Percentiles rank a stretch among this genome's conserved stretches.
Evolutionary conservation across 2,888 invertebrate species (phyloP).

Genomic region (Crepidodera aurea): DNA sequence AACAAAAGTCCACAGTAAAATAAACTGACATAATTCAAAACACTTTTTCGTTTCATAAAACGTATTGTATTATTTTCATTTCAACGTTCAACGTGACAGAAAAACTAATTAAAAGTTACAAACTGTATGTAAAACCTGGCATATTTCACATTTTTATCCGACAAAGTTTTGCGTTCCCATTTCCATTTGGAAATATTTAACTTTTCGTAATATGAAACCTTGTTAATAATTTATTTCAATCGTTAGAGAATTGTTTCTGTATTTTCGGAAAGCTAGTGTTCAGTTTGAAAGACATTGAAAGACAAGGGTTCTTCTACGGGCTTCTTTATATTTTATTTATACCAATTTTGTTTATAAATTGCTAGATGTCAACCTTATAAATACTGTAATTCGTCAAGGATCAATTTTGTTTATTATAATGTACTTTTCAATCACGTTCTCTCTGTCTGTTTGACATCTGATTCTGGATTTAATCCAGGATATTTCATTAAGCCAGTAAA

Average conservation of each 20-base stretch:
- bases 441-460: too few species aligned
- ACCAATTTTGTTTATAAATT: too few species aligned
- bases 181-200: not conserved
- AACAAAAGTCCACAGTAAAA: not conserved
- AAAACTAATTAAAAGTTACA: constrained; percentile 5
- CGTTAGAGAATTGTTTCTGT: not conserved
- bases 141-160: not conserved
- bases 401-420: too few species aligned
- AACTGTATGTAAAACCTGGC: not conserved
- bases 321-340: not conserved
- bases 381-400: too few species aligned
- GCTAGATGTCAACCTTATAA: too few species aligned
- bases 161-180: not conserved
- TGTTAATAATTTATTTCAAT: not conserved
- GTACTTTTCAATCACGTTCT: too few species aligned
- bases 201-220: not conserved
- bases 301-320: not conserved
- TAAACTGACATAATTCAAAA: not conserved
- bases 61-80: not conserved
- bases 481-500: too few species aligned
- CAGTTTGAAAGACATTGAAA: not conserved
- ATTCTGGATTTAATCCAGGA: too few species aligned
- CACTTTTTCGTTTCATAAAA: not conserved
- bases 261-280: not conserved
- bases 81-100: not conserved